Evolutionary conservation across 2,888 invertebrate species (phyloP).

Genomic region (Xestia rhomboidea): DNA sequence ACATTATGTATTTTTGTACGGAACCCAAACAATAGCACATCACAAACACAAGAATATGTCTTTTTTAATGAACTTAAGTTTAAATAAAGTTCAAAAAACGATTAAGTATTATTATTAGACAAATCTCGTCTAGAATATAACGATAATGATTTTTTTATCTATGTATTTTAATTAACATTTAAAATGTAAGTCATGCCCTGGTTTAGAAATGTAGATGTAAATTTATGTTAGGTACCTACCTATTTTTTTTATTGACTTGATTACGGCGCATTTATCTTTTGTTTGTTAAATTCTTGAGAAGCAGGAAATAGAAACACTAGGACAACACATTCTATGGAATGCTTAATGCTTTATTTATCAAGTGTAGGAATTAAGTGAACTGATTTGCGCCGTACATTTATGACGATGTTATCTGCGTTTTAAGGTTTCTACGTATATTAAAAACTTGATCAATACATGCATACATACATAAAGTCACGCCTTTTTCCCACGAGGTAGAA

Average conservation of each 20-base stretch:
- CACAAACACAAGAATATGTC: not conserved
- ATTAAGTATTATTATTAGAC: too few species aligned
- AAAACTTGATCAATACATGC: not conserved
- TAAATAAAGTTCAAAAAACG: not conserved
- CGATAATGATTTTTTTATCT: slow-evolving; percentile 19
- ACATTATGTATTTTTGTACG: slow-evolving; percentile 8
- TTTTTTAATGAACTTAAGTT: not conserved
- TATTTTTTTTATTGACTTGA: not conserved
- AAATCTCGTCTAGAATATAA: not conserved
- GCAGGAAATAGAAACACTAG: slow-evolving; percentile 11
- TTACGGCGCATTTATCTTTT: slow-evolving; percentile 1
- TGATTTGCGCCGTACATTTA: slow-evolving; percentile 1
- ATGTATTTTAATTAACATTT: slow-evolving; percentile 6
- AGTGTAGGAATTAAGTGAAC: not conserved
- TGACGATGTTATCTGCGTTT: not conserved
- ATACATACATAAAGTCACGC: not conserved
- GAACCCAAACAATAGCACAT: not conserved
- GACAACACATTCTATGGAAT: not conserved
- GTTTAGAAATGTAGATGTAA: slow-evolving; percentile 25
- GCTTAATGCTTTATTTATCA: not conserved
- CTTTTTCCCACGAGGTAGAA: not conserved
- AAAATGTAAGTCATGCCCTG: slow-evolving; percentile 15
- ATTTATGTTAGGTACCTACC: not conserved
- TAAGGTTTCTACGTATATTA: not conserved
- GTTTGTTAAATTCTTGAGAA: not conserved